Evolutionary conservation across 1,140 invertebrate species (phyloP), one percentile per base, ranked within the genome.

Genomic region (Panagrolaimus sp.): DNA sequence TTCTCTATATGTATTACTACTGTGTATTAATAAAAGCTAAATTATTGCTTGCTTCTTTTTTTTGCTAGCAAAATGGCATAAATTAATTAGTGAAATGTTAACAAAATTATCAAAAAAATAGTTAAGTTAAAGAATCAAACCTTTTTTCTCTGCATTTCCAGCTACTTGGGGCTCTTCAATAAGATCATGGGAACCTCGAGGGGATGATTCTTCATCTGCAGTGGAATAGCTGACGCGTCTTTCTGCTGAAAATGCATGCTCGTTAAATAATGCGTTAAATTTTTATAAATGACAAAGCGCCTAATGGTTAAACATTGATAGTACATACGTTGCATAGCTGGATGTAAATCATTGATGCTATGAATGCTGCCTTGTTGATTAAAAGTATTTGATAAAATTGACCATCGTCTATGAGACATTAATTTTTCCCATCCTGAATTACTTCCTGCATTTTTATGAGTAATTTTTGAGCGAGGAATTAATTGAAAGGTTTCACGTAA

Each of bases 401-500:
- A 86, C 83, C 84, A 87, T 68, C 84, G 76, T 16, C 84, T 77
- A 23, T 84, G 79, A 48, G 84, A 78, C 72, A 78, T 65, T 63
- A 75, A 48, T 46, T 84, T 83, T 65, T 86, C 81, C 81, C 74
- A 81, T 78, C 74, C 76, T 75, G 67, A 82, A 69, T 68, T 69
- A 44, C 68, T 46, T 51, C 65, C 57, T 70, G 72, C 70, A 71
- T 69, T 72, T 64, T 65, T 66, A 38, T 73, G 71, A 72, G 77
- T 75, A 31, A 74, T 72, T 38, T 81, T 75, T 8, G 79, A 79
- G 61, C 86, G 51, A 7, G 87, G 87, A 57, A 89, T 78, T 69
- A 85, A 84, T 77, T 91, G 86, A 83, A 96, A 97, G 0, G 93
- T 96, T 85, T 99, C 96, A 14, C 96, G 85, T 23, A 99, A 84